phyloP scores from a whole-genome alignment of 2,888 invertebrate species.

The Drosophila pegasa region DNA sequence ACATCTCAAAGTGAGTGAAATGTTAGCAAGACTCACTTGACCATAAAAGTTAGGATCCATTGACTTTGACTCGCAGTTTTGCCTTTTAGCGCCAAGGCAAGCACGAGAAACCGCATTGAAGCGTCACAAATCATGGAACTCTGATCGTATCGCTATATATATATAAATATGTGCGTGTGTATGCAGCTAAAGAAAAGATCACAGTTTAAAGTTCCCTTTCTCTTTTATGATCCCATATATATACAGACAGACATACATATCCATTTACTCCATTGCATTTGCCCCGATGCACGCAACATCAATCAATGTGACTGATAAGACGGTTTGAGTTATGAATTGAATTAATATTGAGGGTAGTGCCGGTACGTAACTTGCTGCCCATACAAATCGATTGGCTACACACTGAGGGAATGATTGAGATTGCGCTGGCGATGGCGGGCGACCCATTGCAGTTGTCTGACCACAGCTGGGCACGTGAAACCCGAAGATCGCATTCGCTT shows the following conservation, averaged over 20 bases:
- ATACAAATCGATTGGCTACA: constrained; percentile 41
- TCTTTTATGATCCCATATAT: constrained; percentile 50
- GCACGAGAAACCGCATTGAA: constrained; percentile 58
- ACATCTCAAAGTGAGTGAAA: constrained; percentile 63
- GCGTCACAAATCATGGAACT: constrained; percentile 69
- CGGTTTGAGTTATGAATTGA: constrained; percentile 76
- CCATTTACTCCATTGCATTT: constrained; percentile 39
- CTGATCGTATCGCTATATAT: neutral
- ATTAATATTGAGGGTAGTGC: constrained; percentile 45
- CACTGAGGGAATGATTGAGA: constrained; percentile 24
- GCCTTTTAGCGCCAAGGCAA: constrained; percentile 35
- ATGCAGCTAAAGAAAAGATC: constrained; percentile 32
- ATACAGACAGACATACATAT: neutral
- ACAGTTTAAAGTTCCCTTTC: constrained; percentile 65
- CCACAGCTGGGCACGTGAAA: constrained; percentile 21
- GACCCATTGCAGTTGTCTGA: constrained; percentile 1
- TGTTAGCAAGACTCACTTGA: constrained; percentile 71
- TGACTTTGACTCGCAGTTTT: constrained; percentile 39
- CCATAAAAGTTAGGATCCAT: constrained; percentile 58
- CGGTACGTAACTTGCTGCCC: constrained; percentile 24
- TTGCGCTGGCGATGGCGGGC: neutral
- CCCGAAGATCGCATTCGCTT: constrained; percentile 24
- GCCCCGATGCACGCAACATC: constrained; percentile 68
- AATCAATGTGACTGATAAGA: constrained; percentile 72
- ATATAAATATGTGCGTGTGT: neutral